Evolutionary conservation across 2,797 vertebrate genomes (phyloP).

Genomic region (Pygocentrus nattereri): DNA sequence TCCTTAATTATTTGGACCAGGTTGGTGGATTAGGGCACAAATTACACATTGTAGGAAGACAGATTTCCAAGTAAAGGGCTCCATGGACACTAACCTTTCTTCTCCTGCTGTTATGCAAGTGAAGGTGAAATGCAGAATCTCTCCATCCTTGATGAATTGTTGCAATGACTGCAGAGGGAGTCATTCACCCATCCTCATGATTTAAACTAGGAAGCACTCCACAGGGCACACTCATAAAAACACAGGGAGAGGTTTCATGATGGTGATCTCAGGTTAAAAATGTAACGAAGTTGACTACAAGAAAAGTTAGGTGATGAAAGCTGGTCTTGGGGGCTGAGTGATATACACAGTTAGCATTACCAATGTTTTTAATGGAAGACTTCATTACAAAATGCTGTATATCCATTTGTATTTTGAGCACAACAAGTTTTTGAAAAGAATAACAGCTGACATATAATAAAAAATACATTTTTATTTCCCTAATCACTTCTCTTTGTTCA

Average conservation of each 20-base stretch:
- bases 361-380: no score
- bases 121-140: neutral
- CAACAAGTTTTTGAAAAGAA: no score
- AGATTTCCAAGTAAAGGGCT: neutral
- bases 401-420: no score
- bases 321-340: neutral
- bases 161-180: neutral
- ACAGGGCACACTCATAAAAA: neutral
- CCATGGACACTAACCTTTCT: neutral
- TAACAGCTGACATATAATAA: no score
- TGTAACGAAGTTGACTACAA: neutral
- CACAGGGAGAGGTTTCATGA: neutral
- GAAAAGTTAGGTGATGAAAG: neutral
- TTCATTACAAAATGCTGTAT: no score
- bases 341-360: neutral
- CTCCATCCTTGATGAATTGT: neutral
- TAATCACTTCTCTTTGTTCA: no score
- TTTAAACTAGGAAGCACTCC: neutral
- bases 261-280: neutral
- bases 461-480: no score
- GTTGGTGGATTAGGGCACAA: neutral
- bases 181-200: constrained; percentile 1
- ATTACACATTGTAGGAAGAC: neutral
- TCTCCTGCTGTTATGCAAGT: neutral
- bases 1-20: neutral